These are phyloP conservation scores for Riptortus pedestris DNA, from an alignment of 1,140 invertebrate genomes.

Conservation along the genomic window DNA sequence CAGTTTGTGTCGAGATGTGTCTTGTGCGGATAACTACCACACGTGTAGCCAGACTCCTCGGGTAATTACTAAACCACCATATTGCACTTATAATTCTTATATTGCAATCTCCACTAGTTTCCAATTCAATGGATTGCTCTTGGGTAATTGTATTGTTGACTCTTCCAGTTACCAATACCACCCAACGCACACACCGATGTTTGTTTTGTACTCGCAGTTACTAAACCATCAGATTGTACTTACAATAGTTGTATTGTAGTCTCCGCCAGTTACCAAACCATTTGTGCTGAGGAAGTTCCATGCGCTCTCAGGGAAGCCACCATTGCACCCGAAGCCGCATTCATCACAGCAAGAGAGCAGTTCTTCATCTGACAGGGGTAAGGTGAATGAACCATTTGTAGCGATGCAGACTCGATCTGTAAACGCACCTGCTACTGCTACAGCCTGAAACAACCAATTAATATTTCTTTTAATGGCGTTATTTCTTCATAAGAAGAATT, in stretches of 20 bases:
- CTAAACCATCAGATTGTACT: neutral
- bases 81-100: no score
- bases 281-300: constrained; percentile 73
- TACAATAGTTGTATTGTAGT: constrained; percentile 39
- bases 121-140: neutral
- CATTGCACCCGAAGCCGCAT: constrained; percentile 80
- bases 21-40: no score
- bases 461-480: no score
- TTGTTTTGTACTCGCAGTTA: no score
- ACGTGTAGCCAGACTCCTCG: no score
- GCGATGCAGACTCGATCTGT: constrained; percentile 82
- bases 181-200: no score
- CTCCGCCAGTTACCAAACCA: constrained; percentile 74
- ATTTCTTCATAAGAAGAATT: no score
- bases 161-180: no score
- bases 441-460: constrained; percentile 64
- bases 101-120: no score
- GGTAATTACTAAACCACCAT: no score
- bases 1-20: no score
- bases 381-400: constrained; percentile 57
- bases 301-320: constrained; percentile 67
- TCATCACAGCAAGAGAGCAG: constrained; percentile 68
- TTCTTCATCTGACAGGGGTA: constrained; percentile 77
- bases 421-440: constrained; percentile 89
- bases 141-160: no score